These are phyloP conservation scores for Larimichthys crocea DNA, from an alignment of 2,113 vertebrate genomes.

Conservation along the genomic window DNA sequence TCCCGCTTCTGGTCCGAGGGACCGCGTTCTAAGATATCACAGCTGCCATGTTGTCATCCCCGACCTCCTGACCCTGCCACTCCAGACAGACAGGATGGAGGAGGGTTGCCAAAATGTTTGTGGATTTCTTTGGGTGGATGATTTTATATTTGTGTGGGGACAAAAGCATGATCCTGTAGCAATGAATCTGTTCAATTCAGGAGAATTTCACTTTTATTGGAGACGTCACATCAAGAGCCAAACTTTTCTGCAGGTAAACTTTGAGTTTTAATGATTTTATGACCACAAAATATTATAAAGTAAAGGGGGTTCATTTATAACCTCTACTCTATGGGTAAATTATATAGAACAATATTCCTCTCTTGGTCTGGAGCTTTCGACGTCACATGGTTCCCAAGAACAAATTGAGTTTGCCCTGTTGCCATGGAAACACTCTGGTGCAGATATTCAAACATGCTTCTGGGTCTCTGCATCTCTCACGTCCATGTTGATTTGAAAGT, in stretches of 20 bases:
- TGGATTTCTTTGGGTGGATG: slow-evolving; percentile 32
- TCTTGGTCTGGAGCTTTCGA: neutral
- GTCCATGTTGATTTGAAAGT: neutral
- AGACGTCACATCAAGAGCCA: neutral
- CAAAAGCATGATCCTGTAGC: slow-evolving; percentile 4
- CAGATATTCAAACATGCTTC: neutral
- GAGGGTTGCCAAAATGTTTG: slow-evolving; percentile 50
- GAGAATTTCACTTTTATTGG: slow-evolving; percentile 12
- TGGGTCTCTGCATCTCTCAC: neutral
- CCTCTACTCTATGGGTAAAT: neutral
- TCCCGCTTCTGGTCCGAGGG: slow-evolving; percentile 47
- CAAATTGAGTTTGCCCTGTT: neutral
- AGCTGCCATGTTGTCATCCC: slow-evolving; percentile 76
- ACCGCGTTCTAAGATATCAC: slow-evolving; percentile 58
- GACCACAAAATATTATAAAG: neutral
- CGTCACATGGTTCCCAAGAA: neutral
- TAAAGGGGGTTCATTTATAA: neutral
- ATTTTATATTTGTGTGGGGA: neutral
- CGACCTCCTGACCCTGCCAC: slow-evolving; percentile 73
- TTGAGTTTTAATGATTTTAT: neutral
- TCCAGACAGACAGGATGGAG: slow-evolving; percentile 52
- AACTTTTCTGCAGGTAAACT: slow-evolving; percentile 10
- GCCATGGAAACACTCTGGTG: neutral
- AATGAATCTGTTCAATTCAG: slow-evolving; percentile 16
- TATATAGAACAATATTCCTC: neutral